These are phyloP conservation scores for Leucophora obtusa DNA, from an alignment of 2,888 invertebrate species.

Conservation along the genomic window DNA sequence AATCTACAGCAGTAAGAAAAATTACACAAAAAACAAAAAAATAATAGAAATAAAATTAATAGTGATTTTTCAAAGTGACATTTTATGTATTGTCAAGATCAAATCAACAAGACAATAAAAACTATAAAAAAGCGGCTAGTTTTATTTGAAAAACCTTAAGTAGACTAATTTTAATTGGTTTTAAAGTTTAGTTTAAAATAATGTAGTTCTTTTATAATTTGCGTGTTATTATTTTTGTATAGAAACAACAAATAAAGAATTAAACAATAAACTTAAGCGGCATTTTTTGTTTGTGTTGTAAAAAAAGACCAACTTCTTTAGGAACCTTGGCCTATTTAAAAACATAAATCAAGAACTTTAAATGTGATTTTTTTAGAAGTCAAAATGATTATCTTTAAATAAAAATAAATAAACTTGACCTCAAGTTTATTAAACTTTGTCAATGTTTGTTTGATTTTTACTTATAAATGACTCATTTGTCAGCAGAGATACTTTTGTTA, in stretches of 20 bases:
- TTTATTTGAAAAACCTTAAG: constrained; percentile 50
- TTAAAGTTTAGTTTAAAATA: constrained; percentile 15
- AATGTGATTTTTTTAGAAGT: constrained; percentile 13
- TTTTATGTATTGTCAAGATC: constrained; percentile 62
- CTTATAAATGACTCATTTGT: constrained; percentile 42
- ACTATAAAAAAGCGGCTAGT: constrained; percentile 52
- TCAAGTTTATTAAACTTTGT: constrained; percentile 52
- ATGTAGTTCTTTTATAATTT: not conserved
- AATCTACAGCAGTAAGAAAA: constrained; percentile 67
- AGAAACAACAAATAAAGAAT: constrained; percentile 1
- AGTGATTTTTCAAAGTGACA: constrained; percentile 61
- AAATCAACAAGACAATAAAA: constrained; percentile 55
- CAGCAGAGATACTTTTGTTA: not conserved
- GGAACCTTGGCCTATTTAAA: constrained; percentile 54
- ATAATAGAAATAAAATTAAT: constrained; percentile 54
- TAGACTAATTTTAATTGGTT: constrained; percentile 58
- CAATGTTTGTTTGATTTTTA: constrained; percentile 31
- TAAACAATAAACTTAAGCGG: constrained; percentile 33
- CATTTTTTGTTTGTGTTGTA: constrained; percentile 4
- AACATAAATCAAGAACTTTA: constrained; percentile 55
- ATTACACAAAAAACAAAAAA: constrained; percentile 40
- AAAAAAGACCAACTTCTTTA: not conserved
- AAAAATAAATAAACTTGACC: constrained; percentile 54
- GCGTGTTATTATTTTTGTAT: not conserved
- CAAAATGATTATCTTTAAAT: constrained; percentile 41